Percentiles rank a stretch among this genome's conserved stretches.
Conservation (phyloP, 2,888 invertebrate species). For the Macaria liturata region DNA sequence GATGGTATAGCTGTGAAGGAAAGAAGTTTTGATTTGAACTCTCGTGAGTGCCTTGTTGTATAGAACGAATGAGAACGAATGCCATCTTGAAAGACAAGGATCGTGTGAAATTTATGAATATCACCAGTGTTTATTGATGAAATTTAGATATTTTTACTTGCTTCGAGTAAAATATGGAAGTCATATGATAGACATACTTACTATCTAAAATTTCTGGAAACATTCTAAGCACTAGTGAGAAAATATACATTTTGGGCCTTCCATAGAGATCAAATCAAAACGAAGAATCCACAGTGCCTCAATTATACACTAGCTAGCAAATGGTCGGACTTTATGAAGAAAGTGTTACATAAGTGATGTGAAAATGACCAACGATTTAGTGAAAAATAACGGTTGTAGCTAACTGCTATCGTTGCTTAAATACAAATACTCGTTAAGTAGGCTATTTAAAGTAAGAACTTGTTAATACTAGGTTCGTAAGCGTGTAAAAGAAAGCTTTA, state of each 20-base stretch:
- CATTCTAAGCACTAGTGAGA: too few relatives aligned
- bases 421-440: conserved; percentile 12
- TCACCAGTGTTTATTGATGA: too few relatives aligned
- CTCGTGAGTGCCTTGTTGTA: neutral
- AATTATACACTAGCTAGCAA: conserved; percentile 4
- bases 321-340: neutral
- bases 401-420: conserved; percentile 5
- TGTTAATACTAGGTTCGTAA: conserved; percentile 31
- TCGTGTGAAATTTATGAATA: too few relatives aligned
- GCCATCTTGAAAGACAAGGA: too few relatives aligned
- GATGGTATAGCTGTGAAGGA: conserved; percentile 20
- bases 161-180: too few relatives aligned
- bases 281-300: conserved; percentile 20
- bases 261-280: conserved; percentile 13
- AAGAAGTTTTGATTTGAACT: conserved; percentile 22
- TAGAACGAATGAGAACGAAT: too few relatives aligned
- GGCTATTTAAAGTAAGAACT: conserved; percentile 7
- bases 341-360: conserved; percentile 13
- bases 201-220: too few relatives aligned
- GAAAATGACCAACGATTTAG: conserved; percentile 22
- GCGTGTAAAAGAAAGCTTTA: conserved; percentile 63
- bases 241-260: too few relatives aligned
- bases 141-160: too few relatives aligned
- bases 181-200: too few relatives aligned
- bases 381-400: conserved; percentile 16